phyloP scores from a whole-genome alignment of 37 sponge, comb jelly and placozoan genomes.

The Crambe crambe region DNA sequence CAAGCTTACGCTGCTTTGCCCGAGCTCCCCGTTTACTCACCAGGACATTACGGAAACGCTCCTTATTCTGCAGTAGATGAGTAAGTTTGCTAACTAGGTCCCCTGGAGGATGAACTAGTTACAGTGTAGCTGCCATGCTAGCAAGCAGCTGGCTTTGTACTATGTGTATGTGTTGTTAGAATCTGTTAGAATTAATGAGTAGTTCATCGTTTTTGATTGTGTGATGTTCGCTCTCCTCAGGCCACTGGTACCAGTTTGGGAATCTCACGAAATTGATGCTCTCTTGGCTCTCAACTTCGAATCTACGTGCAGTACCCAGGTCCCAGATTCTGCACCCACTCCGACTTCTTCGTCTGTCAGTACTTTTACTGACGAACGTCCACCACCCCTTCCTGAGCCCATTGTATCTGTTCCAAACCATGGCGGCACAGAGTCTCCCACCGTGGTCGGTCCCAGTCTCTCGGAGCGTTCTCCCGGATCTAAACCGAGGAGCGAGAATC shows the following conservation, averaged over 20 bases:
- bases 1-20: slow-evolving; percentile 15
- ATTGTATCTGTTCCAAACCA: slow-evolving; percentile 10
- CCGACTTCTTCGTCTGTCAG: slow-evolving; percentile 6
- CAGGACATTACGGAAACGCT: slow-evolving; percentile 30
- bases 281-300: slow-evolving; percentile 47
- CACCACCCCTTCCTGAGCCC: slow-evolving; percentile 35
- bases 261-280: slow-evolving; percentile 54
- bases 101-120: too few species aligned
- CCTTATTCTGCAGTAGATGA: slow-evolving; percentile 33
- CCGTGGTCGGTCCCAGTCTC: slow-evolving; percentile 8
- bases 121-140: too few species aligned
- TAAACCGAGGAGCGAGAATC: slow-evolving; percentile 4
- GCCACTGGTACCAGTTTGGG: slow-evolving; percentile 28
- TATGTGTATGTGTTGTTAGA: too few species aligned
- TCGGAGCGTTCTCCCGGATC: slow-evolving; percentile 30
- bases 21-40: slow-evolving; percentile 33
- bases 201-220: too few species aligned
- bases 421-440: slow-evolving; percentile 3
- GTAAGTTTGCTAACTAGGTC: too few species aligned
- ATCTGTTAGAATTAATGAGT: too few species aligned
- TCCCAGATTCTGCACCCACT: slow-evolving; percentile 25
- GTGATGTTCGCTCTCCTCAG: slow-evolving; percentile 27
- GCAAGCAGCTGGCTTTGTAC: too few species aligned
- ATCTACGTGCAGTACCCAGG: slow-evolving; percentile 18
- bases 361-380: not conserved